Evolutionary conservation across 2,888 invertebrate species (phyloP), one percentile per base, ranked within the genome.

Genomic region (Leptarthrus brevirostris): DNA sequence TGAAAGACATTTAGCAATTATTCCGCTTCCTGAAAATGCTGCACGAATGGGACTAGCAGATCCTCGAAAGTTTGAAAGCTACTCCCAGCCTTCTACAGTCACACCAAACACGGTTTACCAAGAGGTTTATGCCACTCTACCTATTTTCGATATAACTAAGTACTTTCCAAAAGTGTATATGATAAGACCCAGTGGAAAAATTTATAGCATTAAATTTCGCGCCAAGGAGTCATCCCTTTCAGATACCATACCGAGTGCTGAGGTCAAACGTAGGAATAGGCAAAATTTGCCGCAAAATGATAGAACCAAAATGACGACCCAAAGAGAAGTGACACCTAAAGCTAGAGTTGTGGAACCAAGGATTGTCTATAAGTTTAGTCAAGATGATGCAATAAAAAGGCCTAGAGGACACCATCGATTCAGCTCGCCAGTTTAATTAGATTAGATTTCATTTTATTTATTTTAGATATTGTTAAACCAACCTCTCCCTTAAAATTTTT

Each of bases 141-240:
- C 75, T n/a, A 53, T 75, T 53, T 74, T 76, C 18, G 74, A 76
- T 54, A 64, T 74, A 10, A 70, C 73, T 4, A 53, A 73, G 36
- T 76, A 70, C 16, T 36, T 74, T 24, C 73, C 76, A 10, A 58
- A 73, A 40, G 58, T 74, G 1, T 74, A 76, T 36, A 74, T 76
- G 73, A 73, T 76, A 6, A 40, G 53, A 36, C 74, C 73, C 4
- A 73, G 70, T 49, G 76, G 76, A 6, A 76, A 74, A 36, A 64
- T 76, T 14, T 76, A 74, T 20, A 61, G 64, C 18, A 70, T 76
- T 14, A 74, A 54, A 47, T 71, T 72, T 53, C 44, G 64, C 10
- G n/a, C 44, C 3, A 73, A 71, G 6, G 26, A 34, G 20, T n/a
- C 12, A 30, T 14, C 8, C 3, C 3, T 12, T 8, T 12, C 40